Conservation (phyloP, 2,797 vertebrate genomes). For the Hydrophis major region DNA sequence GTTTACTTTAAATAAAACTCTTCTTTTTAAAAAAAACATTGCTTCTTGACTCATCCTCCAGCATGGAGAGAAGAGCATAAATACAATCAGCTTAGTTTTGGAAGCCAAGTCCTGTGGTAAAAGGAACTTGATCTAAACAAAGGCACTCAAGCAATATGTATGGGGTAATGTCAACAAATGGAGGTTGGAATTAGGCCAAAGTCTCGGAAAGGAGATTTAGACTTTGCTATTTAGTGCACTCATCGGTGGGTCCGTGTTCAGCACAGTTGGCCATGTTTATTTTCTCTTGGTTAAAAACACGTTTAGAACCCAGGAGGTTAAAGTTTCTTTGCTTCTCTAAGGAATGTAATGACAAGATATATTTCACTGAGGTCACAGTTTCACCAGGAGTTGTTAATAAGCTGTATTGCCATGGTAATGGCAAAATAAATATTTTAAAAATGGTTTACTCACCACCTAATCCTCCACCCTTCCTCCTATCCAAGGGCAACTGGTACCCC, state of each 20-base stretch:
- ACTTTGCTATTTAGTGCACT: slow-evolving; percentile 25
- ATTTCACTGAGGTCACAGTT: slow-evolving; percentile 38
- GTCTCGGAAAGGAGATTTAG: slow-evolving; percentile 18
- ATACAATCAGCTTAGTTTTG: slow-evolving; percentile 17
- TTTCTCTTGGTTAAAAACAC: slow-evolving; percentile 79
- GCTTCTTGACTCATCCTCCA: slow-evolving; percentile 5
- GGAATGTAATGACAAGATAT: slow-evolving; percentile 37
- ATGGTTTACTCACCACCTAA: slow-evolving; percentile 40
- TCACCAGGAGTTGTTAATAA: slow-evolving; percentile 56
- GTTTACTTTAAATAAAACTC: slow-evolving; percentile 51
- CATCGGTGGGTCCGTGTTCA: slow-evolving; percentile 54
- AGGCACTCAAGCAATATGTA: slow-evolving; percentile 40
- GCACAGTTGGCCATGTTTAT: slow-evolving; percentile 7
- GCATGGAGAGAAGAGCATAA: background rate
- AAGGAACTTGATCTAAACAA: slow-evolving; percentile 39
- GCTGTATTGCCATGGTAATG: slow-evolving; percentile 54
- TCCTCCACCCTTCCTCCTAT: slow-evolving; percentile 17
- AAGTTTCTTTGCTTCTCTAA: slow-evolving; percentile 50
- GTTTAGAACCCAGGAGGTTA: slow-evolving; percentile 55
- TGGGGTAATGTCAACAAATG: slow-evolving; percentile 39
- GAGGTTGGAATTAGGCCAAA: slow-evolving; percentile 45
- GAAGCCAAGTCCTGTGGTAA: slow-evolving; percentile 27
- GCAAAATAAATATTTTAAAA: slow-evolving; percentile 1
- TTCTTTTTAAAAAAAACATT: slow-evolving; percentile 48
- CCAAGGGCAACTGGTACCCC: slow-evolving; percentile 22